Evolutionary conservation across 2,797 vertebrate genomes (phyloP).

Genomic region (Cirrhinus mrigala): DNA sequence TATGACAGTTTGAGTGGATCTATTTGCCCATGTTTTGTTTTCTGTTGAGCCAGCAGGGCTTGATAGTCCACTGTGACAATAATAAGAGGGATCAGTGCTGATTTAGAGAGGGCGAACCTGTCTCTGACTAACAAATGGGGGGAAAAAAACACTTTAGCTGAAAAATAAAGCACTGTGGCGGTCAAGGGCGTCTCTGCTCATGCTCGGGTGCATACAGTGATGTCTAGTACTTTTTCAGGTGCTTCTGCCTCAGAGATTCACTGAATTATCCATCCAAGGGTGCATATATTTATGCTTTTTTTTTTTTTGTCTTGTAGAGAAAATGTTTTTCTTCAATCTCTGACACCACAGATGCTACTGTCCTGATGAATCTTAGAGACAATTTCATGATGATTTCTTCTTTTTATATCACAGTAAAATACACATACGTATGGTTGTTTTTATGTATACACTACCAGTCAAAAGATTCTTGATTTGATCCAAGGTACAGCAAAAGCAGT

Average conservation of each 20-base stretch:
- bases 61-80: slow-evolving; percentile 53
- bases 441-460: too few relatives aligned
- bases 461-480: too few relatives aligned
- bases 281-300: not conserved
- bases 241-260: not conserved
- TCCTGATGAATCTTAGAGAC: not conserved
- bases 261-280: not conserved
- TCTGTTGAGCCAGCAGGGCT: slow-evolving; percentile 67
- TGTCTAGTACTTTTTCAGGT: not conserved
- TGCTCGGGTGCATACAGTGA: not conserved
- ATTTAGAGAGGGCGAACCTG: slow-evolving; percentile 1
- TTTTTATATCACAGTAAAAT: too few relatives aligned
- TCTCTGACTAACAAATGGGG: slow-evolving; percentile 27
- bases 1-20: slow-evolving; percentile 68
- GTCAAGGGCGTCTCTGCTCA: not conserved
- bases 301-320: not conserved
- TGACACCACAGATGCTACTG: not conserved
- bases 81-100: slow-evolving; percentile 59
- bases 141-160: slow-evolving; percentile 25
- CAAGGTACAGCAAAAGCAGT: too few relatives aligned
- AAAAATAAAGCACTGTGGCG: slow-evolving; percentile 14
- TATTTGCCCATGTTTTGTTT: slow-evolving; percentile 58
- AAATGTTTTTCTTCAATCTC: not conserved
- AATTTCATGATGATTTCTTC: not conserved
- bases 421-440: too few relatives aligned